Base-by-base conservation (phyloP, 2,888 invertebrate genomes). In the Gortyna flavago region DNA sequence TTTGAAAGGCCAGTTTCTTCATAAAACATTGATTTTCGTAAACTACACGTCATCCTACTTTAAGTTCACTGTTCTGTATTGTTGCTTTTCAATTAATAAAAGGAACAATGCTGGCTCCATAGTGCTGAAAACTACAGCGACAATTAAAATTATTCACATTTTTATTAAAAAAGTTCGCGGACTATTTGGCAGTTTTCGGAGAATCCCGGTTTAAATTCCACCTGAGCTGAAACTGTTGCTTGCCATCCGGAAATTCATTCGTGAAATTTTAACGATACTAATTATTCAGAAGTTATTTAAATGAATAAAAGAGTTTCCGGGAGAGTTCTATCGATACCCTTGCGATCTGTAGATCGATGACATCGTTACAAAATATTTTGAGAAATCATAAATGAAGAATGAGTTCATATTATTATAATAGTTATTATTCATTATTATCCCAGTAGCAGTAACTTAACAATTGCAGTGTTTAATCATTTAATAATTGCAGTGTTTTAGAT, bases 71-170 rank as follows among this genome's bases (percentile, higher is more conserved):
- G 21, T 78, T 68, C 9, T 68, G 25, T 59, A 13, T 57, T 32
- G 32, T n/a, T 77, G 25, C 25, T 25, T 77, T 77, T 64, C 51
- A 51, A 65, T 69, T 11, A 29, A 57, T 18, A 78, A 68, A 83
- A 64, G 32, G 29, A 65, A 78, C n/a, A 51, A 29, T 35, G 13
- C 51, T 5, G 38, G 9, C 38, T 57, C 29, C 54, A 62, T 65
- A 83, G 64, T 69, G 18, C 29, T n/a, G 25, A 62, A 3, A 83
- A 57, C 41, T 59, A 51, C 48, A 57, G 62, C 35, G 18, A 59
- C n/a, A 57, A 29, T 68, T 68, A 68, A 83, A 77, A 68, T 77
- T 41, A 80, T 41, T 32, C 77, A 62, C 38, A 68, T 32, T 80
- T 48, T 68, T 68, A 59, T 29, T 67, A 29, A 35, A 48, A 67